A percentile compares a stretch with the other conserved stretches of the same genome.
Conservation (phyloP, 2,888 invertebrate genomes). For the Epirrhoe alternata region DNA sequence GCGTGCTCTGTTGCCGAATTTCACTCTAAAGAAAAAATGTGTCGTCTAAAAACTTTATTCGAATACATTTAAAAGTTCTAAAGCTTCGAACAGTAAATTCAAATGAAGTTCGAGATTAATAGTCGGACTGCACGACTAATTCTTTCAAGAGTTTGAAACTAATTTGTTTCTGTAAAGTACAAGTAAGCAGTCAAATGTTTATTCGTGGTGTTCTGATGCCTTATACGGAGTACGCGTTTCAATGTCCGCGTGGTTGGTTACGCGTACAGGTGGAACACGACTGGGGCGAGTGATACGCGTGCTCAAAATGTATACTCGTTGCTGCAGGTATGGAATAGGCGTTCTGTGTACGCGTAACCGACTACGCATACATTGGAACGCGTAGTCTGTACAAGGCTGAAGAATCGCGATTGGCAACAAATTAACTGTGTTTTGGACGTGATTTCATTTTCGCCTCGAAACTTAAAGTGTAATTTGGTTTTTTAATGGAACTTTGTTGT, state of each 20-base stretch:
- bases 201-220: conserved; percentile 21
- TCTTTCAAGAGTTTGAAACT: conserved; percentile 44
- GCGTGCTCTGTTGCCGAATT: neutral
- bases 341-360: too few relatives aligned
- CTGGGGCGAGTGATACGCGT: too few relatives aligned
- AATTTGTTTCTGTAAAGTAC: conserved; percentile 39
- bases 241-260: too few relatives aligned
- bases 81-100: conserved; percentile 40
- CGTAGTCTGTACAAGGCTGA: too few relatives aligned
- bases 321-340: too few relatives aligned
- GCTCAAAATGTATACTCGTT: too few relatives aligned
- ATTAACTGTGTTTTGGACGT: conserved; percentile 12
- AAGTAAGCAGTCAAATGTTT: conserved; percentile 33
- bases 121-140: conserved; percentile 44
- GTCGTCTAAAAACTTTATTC: conserved; percentile 45
- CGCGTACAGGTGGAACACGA: too few relatives aligned
- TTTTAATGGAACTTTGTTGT: neutral
- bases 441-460: neutral
- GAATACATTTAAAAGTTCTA: conserved; percentile 43
- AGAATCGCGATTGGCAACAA: conserved; percentile 18
- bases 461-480: neutral
- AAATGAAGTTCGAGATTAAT: conserved; percentile 45
- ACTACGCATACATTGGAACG: too few relatives aligned
- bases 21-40: conserved; percentile 41
- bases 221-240: too few relatives aligned